A percentile compares a stretch with the other conserved stretches of the same genome.
Evolutionary conservation across 37 sponge, comb jelly and placozoan species (phyloP).

Genomic region (Spongilla lacustris): DNA sequence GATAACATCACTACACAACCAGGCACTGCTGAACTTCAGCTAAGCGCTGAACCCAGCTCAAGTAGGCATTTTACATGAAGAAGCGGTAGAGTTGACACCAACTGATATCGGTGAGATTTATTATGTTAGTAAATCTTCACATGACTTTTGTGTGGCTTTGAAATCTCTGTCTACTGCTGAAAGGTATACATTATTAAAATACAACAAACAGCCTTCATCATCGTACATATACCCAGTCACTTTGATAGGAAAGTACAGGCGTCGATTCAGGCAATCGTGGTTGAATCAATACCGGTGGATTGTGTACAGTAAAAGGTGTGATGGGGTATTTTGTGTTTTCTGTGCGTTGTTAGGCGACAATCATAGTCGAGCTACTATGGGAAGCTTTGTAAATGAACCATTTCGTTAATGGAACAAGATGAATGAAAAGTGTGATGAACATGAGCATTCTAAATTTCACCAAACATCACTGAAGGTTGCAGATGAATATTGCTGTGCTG

Average conservation of each 20-base stretch:
- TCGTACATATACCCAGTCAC: neutral
- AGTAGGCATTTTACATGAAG: too few species aligned
- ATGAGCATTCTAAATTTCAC: neutral
- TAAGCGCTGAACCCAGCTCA: too few species aligned
- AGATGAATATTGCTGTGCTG: neutral
- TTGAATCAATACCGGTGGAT: neutral
- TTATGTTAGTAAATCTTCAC: neutral
- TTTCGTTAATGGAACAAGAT: neutral
- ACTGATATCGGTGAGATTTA: too few species aligned
- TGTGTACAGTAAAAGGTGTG: neutral
- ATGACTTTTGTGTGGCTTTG: neutral
- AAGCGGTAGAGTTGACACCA: too few species aligned
- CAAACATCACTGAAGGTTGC: neutral
- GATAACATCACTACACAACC: too few species aligned
- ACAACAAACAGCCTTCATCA: neutral
- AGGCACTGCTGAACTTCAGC: too few species aligned
- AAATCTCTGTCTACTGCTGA: neutral
- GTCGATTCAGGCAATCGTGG: too few species aligned
- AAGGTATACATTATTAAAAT: neutral
- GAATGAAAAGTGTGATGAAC: neutral
- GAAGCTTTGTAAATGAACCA: neutral
- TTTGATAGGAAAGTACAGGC: neutral
- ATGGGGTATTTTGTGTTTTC: neutral
- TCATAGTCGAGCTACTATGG: neutral
- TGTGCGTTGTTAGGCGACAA: constrained; percentile 8